Percentiles rank a stretch among this genome's conserved stretches.
phyloP scores from a whole-genome alignment of 1,140 invertebrate species.

The Conus betulinus region DNA sequence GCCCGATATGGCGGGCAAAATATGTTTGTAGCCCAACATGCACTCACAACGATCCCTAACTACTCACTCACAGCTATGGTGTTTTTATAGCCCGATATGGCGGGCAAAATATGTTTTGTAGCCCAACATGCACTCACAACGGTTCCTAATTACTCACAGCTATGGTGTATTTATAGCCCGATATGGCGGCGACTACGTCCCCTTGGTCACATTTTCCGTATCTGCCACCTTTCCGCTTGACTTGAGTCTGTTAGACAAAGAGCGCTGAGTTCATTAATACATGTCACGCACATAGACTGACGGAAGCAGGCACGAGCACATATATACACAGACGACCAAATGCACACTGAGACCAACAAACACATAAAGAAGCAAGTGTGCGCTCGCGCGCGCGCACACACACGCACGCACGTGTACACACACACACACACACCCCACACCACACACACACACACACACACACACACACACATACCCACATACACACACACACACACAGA shows the following conservation, averaged over 20 bases:
- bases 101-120: too few relatives aligned
- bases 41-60: too few relatives aligned
- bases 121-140: too few relatives aligned
- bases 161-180: not conserved
- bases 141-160: not conserved
- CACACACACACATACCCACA: not conserved
- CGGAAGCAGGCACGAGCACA: not conserved
- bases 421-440: slow-evolving; percentile 1
- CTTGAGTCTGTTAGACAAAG: not conserved
- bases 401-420: not conserved
- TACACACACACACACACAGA: too few relatives aligned
- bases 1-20: too few relatives aligned
- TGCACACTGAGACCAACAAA: not conserved
- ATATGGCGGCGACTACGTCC: not conserved
- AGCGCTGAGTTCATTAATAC: not conserved
- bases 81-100: too few relatives aligned
- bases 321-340: not conserved
- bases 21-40: too few relatives aligned
- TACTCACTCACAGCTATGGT: too few relatives aligned
- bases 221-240: not conserved
- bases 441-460: slow-evolving; percentile 9
- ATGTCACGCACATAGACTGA: too few relatives aligned
- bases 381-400: not conserved
- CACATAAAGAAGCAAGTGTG: not conserved
- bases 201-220: not conserved